These are phyloP conservation scores for Sebastes ruberrimus DNA, from an alignment of 2,797 vertebrate species.

Conservation along the genomic window DNA sequence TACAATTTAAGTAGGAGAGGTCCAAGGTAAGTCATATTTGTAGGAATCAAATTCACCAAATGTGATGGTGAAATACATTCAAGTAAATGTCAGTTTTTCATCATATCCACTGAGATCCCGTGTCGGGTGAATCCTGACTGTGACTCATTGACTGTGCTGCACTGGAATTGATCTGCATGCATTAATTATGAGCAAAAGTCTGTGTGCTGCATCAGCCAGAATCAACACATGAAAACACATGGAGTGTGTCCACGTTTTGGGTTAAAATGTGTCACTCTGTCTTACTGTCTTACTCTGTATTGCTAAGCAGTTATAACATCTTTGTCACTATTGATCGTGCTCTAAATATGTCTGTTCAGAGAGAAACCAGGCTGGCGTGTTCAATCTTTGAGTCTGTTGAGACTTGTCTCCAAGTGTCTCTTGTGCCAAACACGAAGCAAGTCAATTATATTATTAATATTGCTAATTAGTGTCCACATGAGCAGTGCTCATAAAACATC, in stretches of 20 bases:
- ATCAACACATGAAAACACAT: not conserved
- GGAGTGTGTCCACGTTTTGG: not conserved
- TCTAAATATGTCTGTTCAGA: constrained; percentile 6
- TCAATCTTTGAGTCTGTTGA: not conserved
- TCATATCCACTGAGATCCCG: not conserved
- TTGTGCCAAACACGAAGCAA: constrained; percentile 15
- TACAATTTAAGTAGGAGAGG: not conserved
- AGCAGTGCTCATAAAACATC: constrained; percentile 5
- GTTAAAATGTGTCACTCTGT: not conserved
- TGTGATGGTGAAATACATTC: not conserved
- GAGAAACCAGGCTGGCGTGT: not conserved
- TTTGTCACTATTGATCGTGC: constrained; percentile 39
- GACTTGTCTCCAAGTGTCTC: not conserved
- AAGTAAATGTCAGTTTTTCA: not conserved
- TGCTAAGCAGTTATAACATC: constrained; percentile 59
- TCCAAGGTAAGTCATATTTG: not conserved
- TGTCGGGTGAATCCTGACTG: not conserved
- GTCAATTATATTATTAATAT: constrained; percentile 35
- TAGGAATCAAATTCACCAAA: not conserved
- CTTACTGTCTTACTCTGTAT: constrained; percentile 3
- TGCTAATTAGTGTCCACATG: constrained; percentile 20
- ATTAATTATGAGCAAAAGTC: not conserved
- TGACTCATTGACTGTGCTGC: not conserved
- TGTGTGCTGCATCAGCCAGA: not conserved
- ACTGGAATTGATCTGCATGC: not conserved